Percentiles rank a stretch among this genome's conserved stretches.
Conservation (phyloP, 2,888 invertebrate species). For the Disparrhopalites patrizii region DNA sequence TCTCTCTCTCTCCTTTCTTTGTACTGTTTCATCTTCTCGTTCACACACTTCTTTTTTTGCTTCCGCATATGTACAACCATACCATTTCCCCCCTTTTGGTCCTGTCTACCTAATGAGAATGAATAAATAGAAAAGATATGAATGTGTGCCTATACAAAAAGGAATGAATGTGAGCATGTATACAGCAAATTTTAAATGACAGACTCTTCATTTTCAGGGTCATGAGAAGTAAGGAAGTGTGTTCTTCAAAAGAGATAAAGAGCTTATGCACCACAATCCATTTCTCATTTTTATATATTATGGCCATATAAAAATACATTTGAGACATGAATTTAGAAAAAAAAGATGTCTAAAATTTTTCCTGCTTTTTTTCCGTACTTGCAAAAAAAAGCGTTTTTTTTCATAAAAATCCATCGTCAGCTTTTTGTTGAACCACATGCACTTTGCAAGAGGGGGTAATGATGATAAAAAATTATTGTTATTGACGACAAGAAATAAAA, state of each 20-base stretch:
- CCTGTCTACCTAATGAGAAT: no score
- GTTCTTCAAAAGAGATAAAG: conserved; percentile 1
- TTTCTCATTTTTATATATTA: background rate
- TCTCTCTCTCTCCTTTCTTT: no score
- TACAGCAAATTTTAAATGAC: conserved; percentile 22
- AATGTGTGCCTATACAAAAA: no score
- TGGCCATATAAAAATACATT: background rate
- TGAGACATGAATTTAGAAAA: no score
- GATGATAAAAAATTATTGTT: background rate
- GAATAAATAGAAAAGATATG: no score
- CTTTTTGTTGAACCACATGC: background rate
- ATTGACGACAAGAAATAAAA: no score
- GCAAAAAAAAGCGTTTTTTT: background rate
- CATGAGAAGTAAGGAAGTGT: conserved; percentile 21
- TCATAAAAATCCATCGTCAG: background rate
- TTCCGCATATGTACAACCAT: no score
- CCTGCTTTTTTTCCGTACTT: background rate
- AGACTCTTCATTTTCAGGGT: conserved; percentile 28
- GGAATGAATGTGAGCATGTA: no score
- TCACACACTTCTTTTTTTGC: no score
- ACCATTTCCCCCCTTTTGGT: no score
- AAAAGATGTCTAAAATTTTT: background rate
- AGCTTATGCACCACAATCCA: conserved; percentile 21
- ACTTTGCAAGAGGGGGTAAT: background rate
- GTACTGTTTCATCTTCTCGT: no score